Evolutionary conservation across 2,113 vertebrate genomes (phyloP).

Genomic region (Sylvicapra grimmia): DNA sequence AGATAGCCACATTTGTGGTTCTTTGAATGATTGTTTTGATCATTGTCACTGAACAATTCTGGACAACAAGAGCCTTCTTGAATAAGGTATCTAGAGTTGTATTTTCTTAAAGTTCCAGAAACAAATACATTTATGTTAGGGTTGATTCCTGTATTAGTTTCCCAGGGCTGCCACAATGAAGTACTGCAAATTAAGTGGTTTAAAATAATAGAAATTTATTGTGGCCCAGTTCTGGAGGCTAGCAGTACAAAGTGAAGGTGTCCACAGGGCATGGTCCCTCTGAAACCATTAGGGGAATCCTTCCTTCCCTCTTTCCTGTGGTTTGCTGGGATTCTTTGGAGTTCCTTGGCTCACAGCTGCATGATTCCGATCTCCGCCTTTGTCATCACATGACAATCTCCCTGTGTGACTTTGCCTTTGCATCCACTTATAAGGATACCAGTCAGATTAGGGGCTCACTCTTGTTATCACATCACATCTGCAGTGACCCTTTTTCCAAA

Average conservation of each 20-base stretch:
- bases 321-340: not conserved
- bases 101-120: conserved; percentile 4
- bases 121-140: not conserved
- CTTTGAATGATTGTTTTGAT: not conserved
- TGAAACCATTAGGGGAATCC: not conserved
- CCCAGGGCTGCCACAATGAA: not conserved
- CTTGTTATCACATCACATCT: not conserved
- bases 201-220: not conserved
- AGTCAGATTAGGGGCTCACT: not conserved
- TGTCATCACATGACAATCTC: not conserved
- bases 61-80: not conserved
- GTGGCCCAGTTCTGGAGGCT: not conserved
- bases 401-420: not conserved
- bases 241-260: not conserved
- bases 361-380: not conserved
- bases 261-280: not conserved
- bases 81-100: not conserved
- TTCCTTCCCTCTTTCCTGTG: not conserved
- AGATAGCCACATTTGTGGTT: not conserved
- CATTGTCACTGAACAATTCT: not conserved
- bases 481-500: not conserved
- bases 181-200: not conserved
- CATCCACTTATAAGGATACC: not conserved
- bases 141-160: not conserved
- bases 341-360: not conserved